A percentile compares a stretch with the other conserved stretches of the same genome.
phyloP scores from a whole-genome alignment of 2,888 invertebrate species.

The Eucriotettix oculatus region DNA sequence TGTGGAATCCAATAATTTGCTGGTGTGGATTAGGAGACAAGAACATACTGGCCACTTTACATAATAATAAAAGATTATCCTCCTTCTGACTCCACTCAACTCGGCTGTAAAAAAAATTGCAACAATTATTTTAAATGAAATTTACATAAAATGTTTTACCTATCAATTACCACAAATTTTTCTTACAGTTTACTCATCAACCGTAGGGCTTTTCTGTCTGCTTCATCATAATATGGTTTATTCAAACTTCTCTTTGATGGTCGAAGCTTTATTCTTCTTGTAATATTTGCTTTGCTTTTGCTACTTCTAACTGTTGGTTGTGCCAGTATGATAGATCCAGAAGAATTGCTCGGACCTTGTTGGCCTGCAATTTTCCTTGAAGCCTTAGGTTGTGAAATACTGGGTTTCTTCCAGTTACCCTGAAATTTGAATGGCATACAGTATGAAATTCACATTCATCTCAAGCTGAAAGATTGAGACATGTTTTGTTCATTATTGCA shows the following conservation, averaged over 20 bases:
- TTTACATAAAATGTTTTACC: background rate
- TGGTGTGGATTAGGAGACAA: slow-evolving; percentile 27
- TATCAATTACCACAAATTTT: background rate
- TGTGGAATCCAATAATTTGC: slow-evolving; percentile 27
- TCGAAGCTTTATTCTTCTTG: background rate
- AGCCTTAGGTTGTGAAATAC: background rate
- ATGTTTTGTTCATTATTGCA: too few relatives aligned
- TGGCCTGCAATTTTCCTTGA: background rate
- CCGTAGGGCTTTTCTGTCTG: slow-evolving; percentile 44
- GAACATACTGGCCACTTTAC: slow-evolving; percentile 43
- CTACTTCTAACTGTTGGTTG: too few relatives aligned
- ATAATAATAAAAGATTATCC: slow-evolving; percentile 48
- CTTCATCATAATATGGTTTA: slow-evolving; percentile 35
- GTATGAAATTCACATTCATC: too few relatives aligned
- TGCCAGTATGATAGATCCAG: background rate
- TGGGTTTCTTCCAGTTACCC: background rate
- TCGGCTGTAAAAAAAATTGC: slow-evolving; percentile 20
- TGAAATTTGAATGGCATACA: too few relatives aligned
- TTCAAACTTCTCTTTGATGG: slow-evolving; percentile 1
- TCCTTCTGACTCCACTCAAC: slow-evolving; percentile 50
- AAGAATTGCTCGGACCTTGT: background rate
- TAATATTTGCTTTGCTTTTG: background rate
- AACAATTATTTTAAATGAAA: background rate
- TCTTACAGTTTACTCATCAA: slow-evolving; percentile 34
- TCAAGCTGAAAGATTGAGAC: too few relatives aligned